Conservation (phyloP, 2,113 vertebrate species). For the Salvelinus alpinus region DNA sequence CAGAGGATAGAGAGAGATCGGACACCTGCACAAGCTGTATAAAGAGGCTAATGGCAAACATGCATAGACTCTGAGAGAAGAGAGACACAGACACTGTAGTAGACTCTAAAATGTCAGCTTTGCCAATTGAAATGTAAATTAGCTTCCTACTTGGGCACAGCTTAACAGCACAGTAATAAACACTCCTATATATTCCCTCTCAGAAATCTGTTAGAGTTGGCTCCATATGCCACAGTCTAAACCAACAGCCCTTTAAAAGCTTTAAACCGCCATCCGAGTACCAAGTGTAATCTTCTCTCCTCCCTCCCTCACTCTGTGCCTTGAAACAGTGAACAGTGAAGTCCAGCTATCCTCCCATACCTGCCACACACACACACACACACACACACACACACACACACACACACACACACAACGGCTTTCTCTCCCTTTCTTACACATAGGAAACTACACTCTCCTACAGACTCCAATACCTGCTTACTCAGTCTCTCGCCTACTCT, state of each 20-base stretch:
- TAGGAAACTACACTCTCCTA: background rate
- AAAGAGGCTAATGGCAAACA: background rate
- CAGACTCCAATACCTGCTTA: slow-evolving; percentile 16
- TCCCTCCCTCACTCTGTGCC: background rate
- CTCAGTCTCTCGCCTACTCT: slow-evolving; percentile 15
- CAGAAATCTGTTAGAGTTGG: background rate
- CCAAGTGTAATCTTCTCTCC: background rate
- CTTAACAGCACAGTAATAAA: background rate
- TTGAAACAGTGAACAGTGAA: background rate
- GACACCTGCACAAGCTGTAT: slow-evolving; percentile 3
- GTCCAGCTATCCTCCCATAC: background rate
- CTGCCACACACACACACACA: too few species aligned
- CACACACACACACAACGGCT: background rate
- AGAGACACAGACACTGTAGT: background rate
- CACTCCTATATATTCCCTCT: background rate
- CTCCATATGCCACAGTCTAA: background rate
- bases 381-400: background rate
- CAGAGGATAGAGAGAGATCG: slow-evolving; percentile 25
- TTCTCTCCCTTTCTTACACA: slow-evolving; percentile 1
- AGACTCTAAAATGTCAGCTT: background rate
- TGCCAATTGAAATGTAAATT: background rate
- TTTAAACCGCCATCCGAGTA: background rate
- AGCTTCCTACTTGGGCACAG: background rate
- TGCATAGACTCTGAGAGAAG: slow-evolving; percentile 3
- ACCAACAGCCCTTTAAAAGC: background rate